Conservation (phyloP, 2,797 vertebrate genomes). For the Nannoperca australis region DNA sequence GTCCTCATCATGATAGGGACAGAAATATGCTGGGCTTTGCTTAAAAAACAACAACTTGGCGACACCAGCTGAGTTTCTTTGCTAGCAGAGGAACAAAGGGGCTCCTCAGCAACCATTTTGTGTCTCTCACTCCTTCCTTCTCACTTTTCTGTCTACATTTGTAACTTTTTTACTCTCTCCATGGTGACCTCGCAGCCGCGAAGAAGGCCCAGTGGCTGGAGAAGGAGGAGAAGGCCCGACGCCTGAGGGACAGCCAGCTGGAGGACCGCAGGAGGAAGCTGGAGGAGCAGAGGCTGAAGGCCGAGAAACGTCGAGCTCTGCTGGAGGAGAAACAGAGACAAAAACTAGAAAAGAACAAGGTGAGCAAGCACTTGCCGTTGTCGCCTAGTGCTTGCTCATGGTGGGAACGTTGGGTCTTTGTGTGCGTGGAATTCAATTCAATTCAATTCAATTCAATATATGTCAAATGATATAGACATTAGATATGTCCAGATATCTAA, state of each 20-base stretch:
- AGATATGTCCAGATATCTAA: too few relatives aligned
- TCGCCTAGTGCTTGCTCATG: too few relatives aligned
- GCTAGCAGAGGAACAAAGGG: neutral
- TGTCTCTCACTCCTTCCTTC: neutral
- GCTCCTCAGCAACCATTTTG: neutral
- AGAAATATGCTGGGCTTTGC: neutral
- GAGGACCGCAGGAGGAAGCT: constrained; percentile 92
- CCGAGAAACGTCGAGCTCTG: constrained; percentile 89
- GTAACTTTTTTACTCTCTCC: neutral
- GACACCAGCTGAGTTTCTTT: neutral
- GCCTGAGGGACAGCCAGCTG: constrained; percentile 93
- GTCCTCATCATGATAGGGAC: neutral
- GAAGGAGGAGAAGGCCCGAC: constrained; percentile 94
- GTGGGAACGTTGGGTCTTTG: too few relatives aligned
- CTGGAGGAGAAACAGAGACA: constrained; percentile 95
- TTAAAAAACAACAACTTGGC: neutral
- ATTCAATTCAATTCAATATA: too few relatives aligned
- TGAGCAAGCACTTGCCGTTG: too few relatives aligned
- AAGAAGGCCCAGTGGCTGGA: constrained; percentile 97
- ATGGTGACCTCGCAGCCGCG: constrained; percentile 80
- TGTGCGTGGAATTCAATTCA: too few relatives aligned
- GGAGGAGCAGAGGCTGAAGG: constrained; percentile 94
- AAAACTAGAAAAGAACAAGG: constrained; percentile 98
- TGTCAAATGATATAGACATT: neutral
- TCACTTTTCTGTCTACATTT: neutral